Percentiles rank a stretch among this genome's conserved stretches.
Evolutionary conservation across 2,888 invertebrate species (phyloP).

Genomic region (Limenitis arthemis): DNA sequence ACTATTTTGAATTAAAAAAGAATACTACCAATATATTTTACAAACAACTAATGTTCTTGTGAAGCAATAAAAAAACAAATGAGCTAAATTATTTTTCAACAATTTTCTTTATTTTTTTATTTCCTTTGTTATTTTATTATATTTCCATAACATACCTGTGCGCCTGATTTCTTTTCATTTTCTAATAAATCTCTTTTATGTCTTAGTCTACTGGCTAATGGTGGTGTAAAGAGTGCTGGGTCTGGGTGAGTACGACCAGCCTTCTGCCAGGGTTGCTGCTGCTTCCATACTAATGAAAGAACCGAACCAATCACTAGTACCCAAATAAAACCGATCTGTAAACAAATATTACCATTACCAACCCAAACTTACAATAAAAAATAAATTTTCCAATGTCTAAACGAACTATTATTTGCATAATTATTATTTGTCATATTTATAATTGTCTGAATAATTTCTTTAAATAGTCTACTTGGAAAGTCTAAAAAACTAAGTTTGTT

Average conservation of each 20-base stretch:
- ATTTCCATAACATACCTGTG: too few species aligned
- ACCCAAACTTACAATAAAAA: not conserved
- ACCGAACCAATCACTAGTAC: slow-evolving; percentile 47
- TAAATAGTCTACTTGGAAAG: too few species aligned
- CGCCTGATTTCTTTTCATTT: slow-evolving; percentile 26
- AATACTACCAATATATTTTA: not conserved
- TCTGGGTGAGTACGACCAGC: slow-evolving; percentile 44
- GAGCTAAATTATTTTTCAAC: too few species aligned
- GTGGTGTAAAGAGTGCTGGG: slow-evolving; percentile 58
- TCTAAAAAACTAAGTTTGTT: too few species aligned
- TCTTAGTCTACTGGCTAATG: slow-evolving; percentile 42
- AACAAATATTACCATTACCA: not conserved
- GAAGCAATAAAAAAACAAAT: too few species aligned
- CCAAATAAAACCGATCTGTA: slow-evolving; percentile 56
- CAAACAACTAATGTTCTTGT: too few species aligned
- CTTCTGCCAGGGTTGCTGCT: slow-evolving; percentile 53
- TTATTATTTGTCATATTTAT: too few species aligned
- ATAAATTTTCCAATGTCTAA: not conserved
- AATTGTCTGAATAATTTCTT: too few species aligned
- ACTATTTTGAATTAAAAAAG: not conserved
- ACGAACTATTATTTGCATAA: too few species aligned
- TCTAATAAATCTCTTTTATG: slow-evolving; percentile 9
- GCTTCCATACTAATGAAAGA: slow-evolving; percentile 47
- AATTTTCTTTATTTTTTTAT: too few species aligned
- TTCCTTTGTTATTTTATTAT: too few species aligned